Conservation (phyloP, 2,797 vertebrate species). For the Oreonectes daqikongensis region DNA sequence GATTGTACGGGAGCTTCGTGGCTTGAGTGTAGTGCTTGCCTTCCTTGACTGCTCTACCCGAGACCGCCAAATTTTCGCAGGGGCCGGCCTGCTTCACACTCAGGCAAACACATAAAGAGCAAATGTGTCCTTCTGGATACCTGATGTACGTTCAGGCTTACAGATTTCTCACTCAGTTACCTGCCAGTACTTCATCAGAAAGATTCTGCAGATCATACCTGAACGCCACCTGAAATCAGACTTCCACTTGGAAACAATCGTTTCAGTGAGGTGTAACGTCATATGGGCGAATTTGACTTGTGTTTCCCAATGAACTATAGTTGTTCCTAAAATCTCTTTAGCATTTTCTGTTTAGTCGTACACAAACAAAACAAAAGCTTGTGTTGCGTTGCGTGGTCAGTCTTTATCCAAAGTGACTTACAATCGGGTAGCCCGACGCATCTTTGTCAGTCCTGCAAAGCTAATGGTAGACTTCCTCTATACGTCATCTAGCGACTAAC, state of each 20-base stretch:
- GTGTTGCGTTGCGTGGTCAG: too few relatives aligned
- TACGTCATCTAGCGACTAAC: not conserved
- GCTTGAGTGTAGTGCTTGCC: slow-evolving; percentile 9
- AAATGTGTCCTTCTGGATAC: slow-evolving; percentile 28
- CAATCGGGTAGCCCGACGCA: too few relatives aligned
- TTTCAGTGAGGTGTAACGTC: too few relatives aligned
- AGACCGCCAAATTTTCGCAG: slow-evolving; percentile 21
- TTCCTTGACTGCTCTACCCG: slow-evolving; percentile 11
- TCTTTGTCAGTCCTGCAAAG: not conserved
- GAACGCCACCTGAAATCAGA: too few relatives aligned
- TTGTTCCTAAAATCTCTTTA: too few relatives aligned
- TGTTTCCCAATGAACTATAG: too few relatives aligned
- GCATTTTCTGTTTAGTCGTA: too few relatives aligned
- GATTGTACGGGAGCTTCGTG: slow-evolving; percentile 34
- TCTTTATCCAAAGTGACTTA: too few relatives aligned
- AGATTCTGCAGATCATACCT: too few relatives aligned
- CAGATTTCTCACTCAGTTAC: slow-evolving; percentile 11
- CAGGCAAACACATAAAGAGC: slow-evolving; percentile 32
- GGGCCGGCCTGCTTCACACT: slow-evolving; percentile 35
- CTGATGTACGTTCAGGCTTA: not conserved
- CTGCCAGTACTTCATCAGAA: not conserved
- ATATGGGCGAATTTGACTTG: too few relatives aligned
- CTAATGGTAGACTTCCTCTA: not conserved
- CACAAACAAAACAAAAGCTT: too few relatives aligned
- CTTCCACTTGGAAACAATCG: too few relatives aligned